Evolutionary conservation across 2,113 vertebrate species (phyloP).

Genomic region (Psettodes erumei): DNA sequence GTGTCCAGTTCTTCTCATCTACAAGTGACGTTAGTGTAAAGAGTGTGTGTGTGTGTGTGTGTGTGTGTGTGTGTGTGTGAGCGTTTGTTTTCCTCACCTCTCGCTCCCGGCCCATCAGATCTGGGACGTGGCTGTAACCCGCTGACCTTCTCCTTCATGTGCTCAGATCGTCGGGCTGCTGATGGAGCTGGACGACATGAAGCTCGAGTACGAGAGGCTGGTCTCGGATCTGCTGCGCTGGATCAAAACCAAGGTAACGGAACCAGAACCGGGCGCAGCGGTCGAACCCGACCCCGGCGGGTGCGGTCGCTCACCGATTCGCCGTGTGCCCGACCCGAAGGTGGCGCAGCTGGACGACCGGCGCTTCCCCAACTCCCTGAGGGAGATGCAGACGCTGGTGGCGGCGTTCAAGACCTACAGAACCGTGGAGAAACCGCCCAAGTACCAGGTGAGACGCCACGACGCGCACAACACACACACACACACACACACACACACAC

Average conservation of each 20-base stretch:
- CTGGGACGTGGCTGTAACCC: no score
- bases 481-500: no score
- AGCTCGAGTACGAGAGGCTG: conserved; percentile 84
- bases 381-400: conserved; percentile 86
- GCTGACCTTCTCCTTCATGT: background rate
- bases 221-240: conserved; percentile 87
- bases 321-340: conserved; percentile 31
- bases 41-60: no score
- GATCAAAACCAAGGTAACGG: conserved; percentile 84
- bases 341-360: conserved; percentile 84
- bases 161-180: conserved; percentile 86
- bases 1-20: no score
- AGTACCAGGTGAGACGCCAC: conserved; percentile 80
- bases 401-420: conserved; percentile 88
- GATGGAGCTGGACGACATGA: conserved; percentile 86
- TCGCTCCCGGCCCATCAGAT: no score
- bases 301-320: no score
- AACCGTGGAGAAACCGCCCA: conserved; percentile 89
- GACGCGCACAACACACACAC: no score
- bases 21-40: no score
- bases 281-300: no score
- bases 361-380: conserved; percentile 88
- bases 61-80: no score
- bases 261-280: background rate
- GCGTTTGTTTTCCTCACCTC: conserved; percentile 2